phyloP scores from a whole-genome alignment of 2,113 vertebrate species.

The Pandion haliaetus region DNA sequence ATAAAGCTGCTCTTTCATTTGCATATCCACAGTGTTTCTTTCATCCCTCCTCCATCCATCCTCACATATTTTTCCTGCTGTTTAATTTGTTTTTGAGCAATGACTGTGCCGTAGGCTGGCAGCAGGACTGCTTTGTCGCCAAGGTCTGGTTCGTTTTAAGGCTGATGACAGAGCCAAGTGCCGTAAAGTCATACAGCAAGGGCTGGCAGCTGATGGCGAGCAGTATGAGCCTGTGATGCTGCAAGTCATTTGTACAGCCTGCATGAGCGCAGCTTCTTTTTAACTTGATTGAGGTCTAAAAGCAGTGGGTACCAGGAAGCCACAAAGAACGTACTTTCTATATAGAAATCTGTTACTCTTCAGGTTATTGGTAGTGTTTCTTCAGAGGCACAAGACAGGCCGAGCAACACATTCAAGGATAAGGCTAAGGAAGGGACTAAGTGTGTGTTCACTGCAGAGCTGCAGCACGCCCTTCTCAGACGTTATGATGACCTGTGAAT shows the following conservation, averaged over 20 bases:
- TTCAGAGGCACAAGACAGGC: neutral
- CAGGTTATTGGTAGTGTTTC: neutral
- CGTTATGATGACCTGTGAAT: rapidly evolving
- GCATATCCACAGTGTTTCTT: neutral
- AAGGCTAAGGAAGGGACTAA: neutral
- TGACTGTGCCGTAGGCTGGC: neutral
- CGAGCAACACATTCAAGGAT: neutral
- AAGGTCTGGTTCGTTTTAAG: neutral
- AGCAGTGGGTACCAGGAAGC: neutral
- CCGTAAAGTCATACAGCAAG: neutral
- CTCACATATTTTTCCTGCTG: constrained; percentile 20
- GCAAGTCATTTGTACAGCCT: neutral
- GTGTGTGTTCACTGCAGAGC: neutral
- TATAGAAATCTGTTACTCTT: neutral
- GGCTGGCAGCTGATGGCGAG: neutral
- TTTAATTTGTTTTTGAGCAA: constrained; percentile 12
- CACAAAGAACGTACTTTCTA: neutral
- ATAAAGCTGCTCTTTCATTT: constrained; percentile 9
- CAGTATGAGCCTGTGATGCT: neutral
- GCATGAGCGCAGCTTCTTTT: neutral
- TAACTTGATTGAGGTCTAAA: neutral
- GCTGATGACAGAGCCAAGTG: neutral
- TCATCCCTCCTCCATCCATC: neutral
- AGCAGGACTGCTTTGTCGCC: constrained; percentile 3
- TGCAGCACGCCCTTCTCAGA: neutral